Percentiles rank a stretch among this genome's conserved stretches.
These are phyloP conservation scores for Ptychobarbus kaznakovi DNA, from an alignment of 2,797 vertebrate genomes.

Conservation along the genomic window DNA sequence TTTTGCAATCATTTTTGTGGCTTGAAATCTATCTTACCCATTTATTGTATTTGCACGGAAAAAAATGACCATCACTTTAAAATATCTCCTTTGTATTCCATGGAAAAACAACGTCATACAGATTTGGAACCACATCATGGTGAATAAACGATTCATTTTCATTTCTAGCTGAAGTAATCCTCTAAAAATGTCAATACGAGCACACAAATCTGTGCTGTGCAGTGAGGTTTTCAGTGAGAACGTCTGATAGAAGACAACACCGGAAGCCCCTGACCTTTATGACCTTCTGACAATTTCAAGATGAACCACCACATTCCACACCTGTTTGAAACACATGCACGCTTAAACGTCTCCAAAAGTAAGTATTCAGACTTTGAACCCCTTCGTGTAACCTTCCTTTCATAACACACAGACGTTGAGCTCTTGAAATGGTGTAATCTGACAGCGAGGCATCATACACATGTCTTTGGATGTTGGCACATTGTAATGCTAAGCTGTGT, in stretches of 20 bases:
- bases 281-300: slow-evolving; percentile 68
- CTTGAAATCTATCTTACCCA: neutral
- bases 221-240: neutral
- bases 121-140: neutral
- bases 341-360: neutral
- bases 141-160: neutral
- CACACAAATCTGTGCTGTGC: neutral
- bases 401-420: neutral
- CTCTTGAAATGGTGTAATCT: neutral
- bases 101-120: neutral
- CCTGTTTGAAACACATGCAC: slow-evolving; percentile 65
- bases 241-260: slow-evolving; percentile 35
- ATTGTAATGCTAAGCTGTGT: neutral
- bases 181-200: neutral
- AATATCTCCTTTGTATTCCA: neutral
- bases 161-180: neutral
- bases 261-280: slow-evolving; percentile 48
- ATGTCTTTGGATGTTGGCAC: neutral
- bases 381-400: neutral
- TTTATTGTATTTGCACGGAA: too few species aligned
- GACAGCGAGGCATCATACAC: neutral
- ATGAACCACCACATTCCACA: slow-evolving; percentile 73
- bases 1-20: neutral
- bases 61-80: neutral
- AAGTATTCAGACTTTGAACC: neutral